Conservation (phyloP, 2,797 vertebrate species). For the Microchirus variegatus region DNA sequence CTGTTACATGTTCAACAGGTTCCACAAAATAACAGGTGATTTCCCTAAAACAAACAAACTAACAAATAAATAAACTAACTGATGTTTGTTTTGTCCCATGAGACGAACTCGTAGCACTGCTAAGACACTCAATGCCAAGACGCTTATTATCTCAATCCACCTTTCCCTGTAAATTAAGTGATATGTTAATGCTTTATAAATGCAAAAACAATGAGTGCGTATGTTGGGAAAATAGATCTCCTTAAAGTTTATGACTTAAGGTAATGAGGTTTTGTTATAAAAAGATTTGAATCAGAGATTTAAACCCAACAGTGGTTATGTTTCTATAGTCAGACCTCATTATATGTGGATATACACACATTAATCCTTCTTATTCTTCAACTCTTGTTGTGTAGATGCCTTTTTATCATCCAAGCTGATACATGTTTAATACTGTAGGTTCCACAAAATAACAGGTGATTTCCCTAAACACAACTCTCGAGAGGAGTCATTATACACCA, state of each 20-base stretch:
- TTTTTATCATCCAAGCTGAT: slow-evolving; percentile 4
- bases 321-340: neutral
- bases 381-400: slow-evolving; percentile 1
- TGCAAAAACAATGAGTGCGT: neutral
- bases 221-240: neutral
- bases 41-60: too few relatives aligned
- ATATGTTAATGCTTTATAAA: neutral
- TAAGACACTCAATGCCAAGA: neutral
- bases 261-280: too few relatives aligned
- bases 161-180: too few relatives aligned
- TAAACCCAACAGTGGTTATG: too few relatives aligned
- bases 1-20: slow-evolving; percentile 20
- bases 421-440: slow-evolving; percentile 29
- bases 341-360: neutral
- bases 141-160: neutral
- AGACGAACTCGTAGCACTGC: too few relatives aligned
- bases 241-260: too few relatives aligned
- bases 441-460: slow-evolving; percentile 33
- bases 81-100: too few relatives aligned
- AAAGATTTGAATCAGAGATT: too few relatives aligned
- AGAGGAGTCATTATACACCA: slow-evolving; percentile 48
- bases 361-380: slow-evolving; percentile 3
- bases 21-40: slow-evolving; percentile 33
- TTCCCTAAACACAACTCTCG: slow-evolving; percentile 33
- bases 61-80: too few relatives aligned